Base-by-base conservation (phyloP, 2,888 invertebrate genomes). In the Harpagoxenus sublaevis region DNA sequence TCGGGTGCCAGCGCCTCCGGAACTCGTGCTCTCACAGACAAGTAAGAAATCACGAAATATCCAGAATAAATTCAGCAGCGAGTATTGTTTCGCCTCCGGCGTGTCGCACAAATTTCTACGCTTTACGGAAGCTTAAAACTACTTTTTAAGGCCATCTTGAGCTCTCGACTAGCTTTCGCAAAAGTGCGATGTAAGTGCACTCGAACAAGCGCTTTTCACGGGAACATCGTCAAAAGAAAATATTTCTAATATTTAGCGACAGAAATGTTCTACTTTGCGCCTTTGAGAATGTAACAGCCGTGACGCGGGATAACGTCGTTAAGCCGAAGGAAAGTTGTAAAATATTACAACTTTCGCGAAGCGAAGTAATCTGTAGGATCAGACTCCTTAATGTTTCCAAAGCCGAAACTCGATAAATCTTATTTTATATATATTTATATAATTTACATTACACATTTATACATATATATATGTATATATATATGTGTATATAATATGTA, bases 11-110 rank as follows among this genome's bases (percentile, higher is more conserved):
- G 3, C 45, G 57, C 35, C 48, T 31, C 18, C 35, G 45, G 23
- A 57, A 45, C 15, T 42, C 39, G 31, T 65, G 18, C 18, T 31
- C 39, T n/a, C 28, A 48, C 60, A 60, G 42, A 39, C 48, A 71
- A 79, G 48, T 12, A 48, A 66, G 79, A 81, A 81, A 79, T 79
- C 57, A 71, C 35, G 48, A 45, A 60, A 81, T 71, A 71, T 81
- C 79, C 9, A 10, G 71, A 60, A 81, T 51, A 71, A 81, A 81
- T 62, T 48, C 48, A 53, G 18, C 68, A 18, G 35, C 15, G 18
- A 39, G 48, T 18, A 81, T 81, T 81, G 73, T 81, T 71, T 81
- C 71, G 71, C 48, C 35, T 62, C 12, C 48, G 35, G 71, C 18
- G 48, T 35, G 48, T 79, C 71, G 57, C 48, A 18, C 35, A 18